These are phyloP conservation scores for Resseliella maxima DNA, from an alignment of 2,888 invertebrate species.

Conservation along the genomic window DNA sequence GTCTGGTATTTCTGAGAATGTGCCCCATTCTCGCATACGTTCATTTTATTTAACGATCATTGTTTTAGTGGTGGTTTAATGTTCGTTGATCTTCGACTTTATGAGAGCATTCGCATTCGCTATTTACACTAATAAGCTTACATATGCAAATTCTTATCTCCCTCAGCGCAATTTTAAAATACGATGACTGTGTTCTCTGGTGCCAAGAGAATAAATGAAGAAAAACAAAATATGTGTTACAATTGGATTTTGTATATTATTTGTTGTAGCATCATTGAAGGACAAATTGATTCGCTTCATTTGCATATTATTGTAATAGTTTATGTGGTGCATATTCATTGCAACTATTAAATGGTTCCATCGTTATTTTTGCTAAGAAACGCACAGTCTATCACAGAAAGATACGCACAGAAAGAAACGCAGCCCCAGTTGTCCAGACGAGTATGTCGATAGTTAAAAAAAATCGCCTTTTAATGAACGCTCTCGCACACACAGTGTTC, in stretches of 20 bases:
- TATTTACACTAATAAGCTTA: neutral
- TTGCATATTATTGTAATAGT: neutral
- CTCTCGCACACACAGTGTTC: neutral
- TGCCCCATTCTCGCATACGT: neutral
- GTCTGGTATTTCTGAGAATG: too few relatives aligned
- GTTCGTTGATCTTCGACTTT: slow-evolving; percentile 20
- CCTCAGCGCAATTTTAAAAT: too few relatives aligned
- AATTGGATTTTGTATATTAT: neutral
- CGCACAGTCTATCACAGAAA: too few relatives aligned
- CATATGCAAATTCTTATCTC: slow-evolving; percentile 5
- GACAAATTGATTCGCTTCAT: slow-evolving; percentile 15
- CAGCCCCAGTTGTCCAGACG: neutral
- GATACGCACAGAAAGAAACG: too few relatives aligned
- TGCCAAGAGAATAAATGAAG: neutral
- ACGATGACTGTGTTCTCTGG: too few relatives aligned
- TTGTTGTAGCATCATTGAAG: neutral
- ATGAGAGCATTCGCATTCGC: neutral
- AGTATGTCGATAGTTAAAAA: neutral
- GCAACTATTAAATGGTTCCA: neutral
- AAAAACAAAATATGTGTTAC: neutral
- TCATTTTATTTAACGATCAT: neutral
- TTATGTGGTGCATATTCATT: neutral
- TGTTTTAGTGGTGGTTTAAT: slow-evolving; percentile 30
- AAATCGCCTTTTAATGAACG: neutral
- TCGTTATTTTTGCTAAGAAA: neutral